Base-by-base conservation (phyloP, 2,888 invertebrate species). In the Parelbella ahira region DNA sequence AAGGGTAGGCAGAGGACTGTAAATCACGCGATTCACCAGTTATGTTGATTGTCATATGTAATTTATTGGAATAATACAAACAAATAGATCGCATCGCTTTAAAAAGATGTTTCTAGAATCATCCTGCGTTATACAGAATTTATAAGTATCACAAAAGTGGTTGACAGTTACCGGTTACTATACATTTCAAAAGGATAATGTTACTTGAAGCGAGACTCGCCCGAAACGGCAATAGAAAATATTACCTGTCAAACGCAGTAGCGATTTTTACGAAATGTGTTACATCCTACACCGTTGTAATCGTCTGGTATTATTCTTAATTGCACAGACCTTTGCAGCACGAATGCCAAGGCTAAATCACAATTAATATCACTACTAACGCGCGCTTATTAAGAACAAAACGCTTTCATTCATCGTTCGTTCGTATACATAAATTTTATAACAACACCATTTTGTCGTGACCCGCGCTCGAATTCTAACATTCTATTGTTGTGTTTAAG, bases 261-360 rank as follows among this genome's bases (percentile, higher is more conserved):
- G 28, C 28, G n/a, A 18, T 27, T 43, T 39, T 45, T 39, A 41
- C 39, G 45, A 44, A 39, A 46, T 36, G 47, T 52, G 47, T 47
- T 49, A 45, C 45, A 49, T 51, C 47, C 46, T 46, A 46, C 38
- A 20, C 30, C n/a, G n/a, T n/a, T 36, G 38, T 44, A 47, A 29
- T 29, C 27, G 23, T 46, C 48, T 46, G 39, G 39, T 23, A 43
- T 18, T n/a, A 41, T 45, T 37, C 45, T 51, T 63, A 61, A 66
- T 64, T 60, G 57, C 53, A 46, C 21, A 58, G 60, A 60, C 63
- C 63, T 66, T 62, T 56, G 46, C 28, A 45, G 47, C 49, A 56
- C 50, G 60, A 66, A 68, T 67, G 64, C 51, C 67, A 67, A 65
- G 67, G 68, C 38, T 44, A 46, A 18, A 28, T 51, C 43, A 47